Evolutionary conservation across 1,140 invertebrate species (phyloP).

Genomic region (Radopholus similis): DNA sequence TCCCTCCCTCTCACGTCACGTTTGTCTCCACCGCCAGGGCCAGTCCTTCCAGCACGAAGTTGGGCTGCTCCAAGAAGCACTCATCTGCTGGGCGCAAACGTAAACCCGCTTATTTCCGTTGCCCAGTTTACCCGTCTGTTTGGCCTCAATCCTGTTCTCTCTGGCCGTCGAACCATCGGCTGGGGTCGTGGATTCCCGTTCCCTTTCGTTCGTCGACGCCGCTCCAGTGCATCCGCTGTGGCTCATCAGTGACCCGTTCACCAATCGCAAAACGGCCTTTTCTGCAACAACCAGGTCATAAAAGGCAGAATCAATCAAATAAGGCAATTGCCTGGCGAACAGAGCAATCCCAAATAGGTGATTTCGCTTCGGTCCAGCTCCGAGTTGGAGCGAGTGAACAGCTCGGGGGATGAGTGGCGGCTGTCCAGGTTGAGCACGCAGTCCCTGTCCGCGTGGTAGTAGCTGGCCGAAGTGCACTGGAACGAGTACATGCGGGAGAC

Average conservation of each 20-base stretch:
- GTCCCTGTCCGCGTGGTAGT: conserved; percentile 53
- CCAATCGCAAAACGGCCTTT: no score
- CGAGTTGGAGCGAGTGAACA: conserved; percentile 20
- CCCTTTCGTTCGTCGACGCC: no score
- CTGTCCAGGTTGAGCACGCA: conserved; percentile 57
- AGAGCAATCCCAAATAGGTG: conserved; percentile 51
- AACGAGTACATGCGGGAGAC: conserved; percentile 50
- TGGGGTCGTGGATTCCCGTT: no score
- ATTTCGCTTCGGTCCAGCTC: conserved; percentile 31
- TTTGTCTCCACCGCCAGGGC: conserved; percentile 54
- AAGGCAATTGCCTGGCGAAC: not conserved
- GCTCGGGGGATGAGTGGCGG: conserved; percentile 38
- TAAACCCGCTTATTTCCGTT: not conserved
- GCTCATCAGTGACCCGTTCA: conserved; percentile 7
- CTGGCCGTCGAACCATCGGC: no score
- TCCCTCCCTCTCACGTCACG: conserved; percentile 23
- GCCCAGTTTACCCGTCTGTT: no score
- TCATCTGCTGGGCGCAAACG: conserved; percentile 33
- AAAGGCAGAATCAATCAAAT: not conserved
- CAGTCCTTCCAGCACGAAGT: conserved; percentile 54
- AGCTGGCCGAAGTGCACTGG: conserved; percentile 56
- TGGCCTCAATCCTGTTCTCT: no score
- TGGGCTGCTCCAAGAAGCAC: conserved; percentile 55
- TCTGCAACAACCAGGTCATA: not conserved
- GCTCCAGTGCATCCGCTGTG: conserved; percentile 17